A percentile compares a stretch with the other conserved stretches of the same genome.
Evolutionary conservation across 2,888 invertebrate species (phyloP).

Genomic region (Drosophila differens): DNA sequence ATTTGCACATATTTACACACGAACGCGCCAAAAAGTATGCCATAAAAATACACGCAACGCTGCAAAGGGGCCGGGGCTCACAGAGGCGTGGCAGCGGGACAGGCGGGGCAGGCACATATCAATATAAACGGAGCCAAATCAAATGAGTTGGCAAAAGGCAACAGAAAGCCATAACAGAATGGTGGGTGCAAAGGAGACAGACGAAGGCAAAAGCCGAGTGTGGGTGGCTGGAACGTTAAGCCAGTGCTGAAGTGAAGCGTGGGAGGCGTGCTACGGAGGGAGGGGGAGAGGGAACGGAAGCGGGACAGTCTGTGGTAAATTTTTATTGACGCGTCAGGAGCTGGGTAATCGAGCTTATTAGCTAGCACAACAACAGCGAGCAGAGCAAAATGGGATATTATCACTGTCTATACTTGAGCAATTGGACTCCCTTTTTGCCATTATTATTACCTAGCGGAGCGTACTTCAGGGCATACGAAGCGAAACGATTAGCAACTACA

Average conservation of each 20-base stretch:
- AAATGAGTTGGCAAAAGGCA: conserved; percentile 79
- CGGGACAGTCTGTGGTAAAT: conserved; percentile 56
- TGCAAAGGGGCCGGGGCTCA: not conserved
- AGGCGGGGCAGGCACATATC: conserved; percentile 55
- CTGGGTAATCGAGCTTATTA: conserved; percentile 75
- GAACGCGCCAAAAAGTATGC: conserved; percentile 73
- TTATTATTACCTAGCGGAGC: conserved; percentile 68
- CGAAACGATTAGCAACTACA: not conserved
- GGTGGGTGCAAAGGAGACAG: conserved; percentile 2
- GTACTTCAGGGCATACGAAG: conserved; percentile 33
- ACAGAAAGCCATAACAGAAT: conserved; percentile 27
- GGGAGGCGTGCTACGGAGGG: not conserved
- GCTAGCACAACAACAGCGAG: conserved; percentile 19
- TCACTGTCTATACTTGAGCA: conserved; percentile 27
- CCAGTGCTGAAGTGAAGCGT: not conserved
- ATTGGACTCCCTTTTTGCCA: conserved; percentile 27
- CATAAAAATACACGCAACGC: conserved; percentile 68
- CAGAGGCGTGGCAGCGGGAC: not conserved
- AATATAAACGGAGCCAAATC: conserved; percentile 71
- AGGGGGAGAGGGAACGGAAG: too few species aligned
- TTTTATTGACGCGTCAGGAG: conserved; percentile 65
- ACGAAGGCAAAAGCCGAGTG: conserved; percentile 8
- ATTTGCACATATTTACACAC: conserved; percentile 76
- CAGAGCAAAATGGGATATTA: conserved; percentile 8
- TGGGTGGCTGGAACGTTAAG: conserved; percentile 23